phyloP scores from a whole-genome alignment of 2,797 vertebrate genomes.

The Enteromius fasciolatus region DNA sequence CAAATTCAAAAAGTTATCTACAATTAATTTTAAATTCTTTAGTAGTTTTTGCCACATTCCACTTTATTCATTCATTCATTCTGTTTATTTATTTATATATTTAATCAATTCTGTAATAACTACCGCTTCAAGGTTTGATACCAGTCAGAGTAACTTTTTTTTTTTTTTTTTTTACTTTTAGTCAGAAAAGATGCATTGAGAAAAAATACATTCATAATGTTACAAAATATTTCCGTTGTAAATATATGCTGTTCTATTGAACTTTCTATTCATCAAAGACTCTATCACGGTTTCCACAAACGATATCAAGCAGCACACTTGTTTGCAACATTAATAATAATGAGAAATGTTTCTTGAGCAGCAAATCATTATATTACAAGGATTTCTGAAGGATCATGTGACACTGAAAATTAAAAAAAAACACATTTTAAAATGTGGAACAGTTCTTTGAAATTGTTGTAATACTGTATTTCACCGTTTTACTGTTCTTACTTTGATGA shows the following conservation, averaged over 20 bases:
- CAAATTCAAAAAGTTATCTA: background rate
- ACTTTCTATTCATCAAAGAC: background rate
- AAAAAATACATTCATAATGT: background rate
- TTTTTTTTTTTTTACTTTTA: background rate
- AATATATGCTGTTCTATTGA: background rate
- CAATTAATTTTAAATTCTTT: background rate
- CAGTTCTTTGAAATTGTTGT: background rate
- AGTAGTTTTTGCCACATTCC: slow-evolving; percentile 6
- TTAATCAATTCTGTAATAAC: background rate
- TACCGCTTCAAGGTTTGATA: background rate
- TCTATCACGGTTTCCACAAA: background rate
- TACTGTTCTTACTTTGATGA: background rate
- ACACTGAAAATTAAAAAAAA: background rate
- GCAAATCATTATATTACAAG: too few relatives aligned
- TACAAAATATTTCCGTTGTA: background rate
- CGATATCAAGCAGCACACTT: background rate
- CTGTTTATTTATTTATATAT: background rate
- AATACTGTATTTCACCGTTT: background rate
- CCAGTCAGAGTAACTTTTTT: background rate
- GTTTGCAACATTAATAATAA: background rate
- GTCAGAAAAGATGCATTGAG: background rate
- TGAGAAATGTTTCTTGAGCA: background rate
- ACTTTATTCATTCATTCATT: too few relatives aligned
- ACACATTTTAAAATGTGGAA: background rate
- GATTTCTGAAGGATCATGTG: background rate